Percentiles rank a stretch among this genome's conserved stretches.
phyloP scores from a whole-genome alignment of 2,888 invertebrate genomes.

The Norana najaformis region DNA sequence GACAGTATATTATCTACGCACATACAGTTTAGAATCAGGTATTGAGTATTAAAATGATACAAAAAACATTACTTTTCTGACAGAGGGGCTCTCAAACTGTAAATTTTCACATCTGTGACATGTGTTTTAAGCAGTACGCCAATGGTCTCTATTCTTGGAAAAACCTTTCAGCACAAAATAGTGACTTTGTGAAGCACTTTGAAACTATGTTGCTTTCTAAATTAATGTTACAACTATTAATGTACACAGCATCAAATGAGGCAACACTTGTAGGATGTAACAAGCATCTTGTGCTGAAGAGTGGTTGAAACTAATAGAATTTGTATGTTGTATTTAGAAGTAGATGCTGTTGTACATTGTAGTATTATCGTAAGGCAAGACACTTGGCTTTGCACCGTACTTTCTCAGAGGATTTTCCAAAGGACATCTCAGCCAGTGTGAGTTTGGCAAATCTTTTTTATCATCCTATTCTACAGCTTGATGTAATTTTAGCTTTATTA shows the following conservation, averaged over 20 bases:
- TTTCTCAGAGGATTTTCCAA: constrained; percentile 43
- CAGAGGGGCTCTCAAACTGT: too few relatives aligned
- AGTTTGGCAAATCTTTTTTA: not conserved
- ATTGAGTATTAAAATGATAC: too few relatives aligned
- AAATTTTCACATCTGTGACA: too few relatives aligned
- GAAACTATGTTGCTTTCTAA: too few relatives aligned
- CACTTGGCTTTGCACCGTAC: constrained; percentile 83
- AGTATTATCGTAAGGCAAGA: constrained; percentile 93
- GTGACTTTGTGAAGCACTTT: not conserved
- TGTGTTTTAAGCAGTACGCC: too few relatives aligned
- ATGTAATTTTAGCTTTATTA: too few relatives aligned
- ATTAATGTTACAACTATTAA: not conserved
- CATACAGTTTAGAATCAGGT: too few relatives aligned
- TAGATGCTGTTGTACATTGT: constrained; percentile 42
- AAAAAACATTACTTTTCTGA: too few relatives aligned
- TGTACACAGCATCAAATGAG: not conserved
- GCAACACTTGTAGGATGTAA: not conserved
- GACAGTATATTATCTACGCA: too few relatives aligned
- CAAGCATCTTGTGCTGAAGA: not conserved
- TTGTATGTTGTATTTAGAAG: not conserved
- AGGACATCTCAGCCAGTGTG: constrained; percentile 35
- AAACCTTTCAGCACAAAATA: too few relatives aligned
- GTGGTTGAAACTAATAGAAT: not conserved
- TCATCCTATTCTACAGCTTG: too few relatives aligned
- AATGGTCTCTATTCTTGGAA: too few relatives aligned